Evolutionary conservation across 1,140 invertebrate genomes (phyloP), one percentile per base, ranked within the genome.

Genomic region (Hylaeus volcanicus): DNA sequence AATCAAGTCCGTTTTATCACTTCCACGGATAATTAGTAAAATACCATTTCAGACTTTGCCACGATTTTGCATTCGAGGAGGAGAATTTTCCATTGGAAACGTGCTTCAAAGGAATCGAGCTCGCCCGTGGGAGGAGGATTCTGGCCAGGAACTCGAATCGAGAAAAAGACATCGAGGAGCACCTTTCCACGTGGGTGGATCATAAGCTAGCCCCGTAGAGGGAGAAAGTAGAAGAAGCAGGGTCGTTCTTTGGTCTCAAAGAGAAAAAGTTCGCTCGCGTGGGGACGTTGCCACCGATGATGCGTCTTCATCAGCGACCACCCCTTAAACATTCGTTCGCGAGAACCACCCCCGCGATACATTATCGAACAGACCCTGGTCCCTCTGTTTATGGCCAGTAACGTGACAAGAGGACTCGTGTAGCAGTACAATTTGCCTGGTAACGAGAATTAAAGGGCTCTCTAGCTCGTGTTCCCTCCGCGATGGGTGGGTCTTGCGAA

Each of bases 401-500:
- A 77, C 75, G 68, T 79, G 69, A 79, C 60, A 2, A 45, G 70
- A 73, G 56, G n/a, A 72, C 55, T 60, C 76, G 61, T 64, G n/a
- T 15, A 6, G 45, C 8, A 41, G 58, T 58, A 15, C 75, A 70
- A 55, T 64, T 73, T 64, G 37, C 48, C 12, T 12, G 37, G 58
- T 39, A 48, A 72, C 53, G 41, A 73, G 72, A 79, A 73, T 73
- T 79, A 73, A 72, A 71, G 39, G n/a, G 8, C 53, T 15, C 51
- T 53, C 12, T 1, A 1, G 3, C 15, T 4, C 5, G 15, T 60
- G 14, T 53, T 60, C 55, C 11, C 3, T 37, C n/a, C n/a, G 6
- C 72, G 72, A 48, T 39, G 56, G 6, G 5, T 5, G 4, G 71
- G 15, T 43, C 3, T 14, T 1, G 6, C 3, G 5, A 39, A 51